A percentile compares a stretch with the other conserved stretches of the same genome.
These are phyloP conservation scores for Mormoops blainvillei DNA, from an alignment of 2,113 vertebrate species.

Conservation along the genomic window DNA sequence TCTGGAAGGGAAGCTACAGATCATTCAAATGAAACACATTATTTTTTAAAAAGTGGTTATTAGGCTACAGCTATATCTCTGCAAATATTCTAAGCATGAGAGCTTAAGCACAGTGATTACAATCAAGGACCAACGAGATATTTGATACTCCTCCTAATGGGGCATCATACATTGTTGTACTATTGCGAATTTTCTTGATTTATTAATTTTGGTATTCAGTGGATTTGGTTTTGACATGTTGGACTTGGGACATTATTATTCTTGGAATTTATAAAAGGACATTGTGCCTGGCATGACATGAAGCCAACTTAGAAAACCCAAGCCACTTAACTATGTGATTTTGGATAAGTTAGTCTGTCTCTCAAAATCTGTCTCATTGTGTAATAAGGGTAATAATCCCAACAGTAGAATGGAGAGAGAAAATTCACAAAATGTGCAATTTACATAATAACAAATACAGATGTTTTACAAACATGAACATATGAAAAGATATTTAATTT, in stretches of 20 bases:
- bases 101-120: background rate
- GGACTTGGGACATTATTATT: background rate
- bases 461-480: background rate
- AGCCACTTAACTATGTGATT: background rate
- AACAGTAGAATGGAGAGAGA: background rate
- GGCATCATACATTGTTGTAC: background rate
- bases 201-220: background rate
- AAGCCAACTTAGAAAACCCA: background rate
- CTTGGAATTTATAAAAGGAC: background rate
- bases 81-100: background rate
- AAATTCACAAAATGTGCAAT: background rate
- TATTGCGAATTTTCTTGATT: background rate
- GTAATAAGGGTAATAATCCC: background rate
- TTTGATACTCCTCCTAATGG: background rate
- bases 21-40: background rate
- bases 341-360: background rate
- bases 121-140: background rate
- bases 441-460: background rate
- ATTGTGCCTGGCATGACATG: background rate
- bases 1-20: background rate
- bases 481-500: background rate
- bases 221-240: background rate
- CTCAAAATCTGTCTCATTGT: background rate
- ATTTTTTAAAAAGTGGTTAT: background rate
- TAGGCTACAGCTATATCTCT: background rate